These are phyloP conservation scores for Idaea aversata DNA, from an alignment of 2,888 invertebrate genomes.

Conservation along the genomic window DNA sequence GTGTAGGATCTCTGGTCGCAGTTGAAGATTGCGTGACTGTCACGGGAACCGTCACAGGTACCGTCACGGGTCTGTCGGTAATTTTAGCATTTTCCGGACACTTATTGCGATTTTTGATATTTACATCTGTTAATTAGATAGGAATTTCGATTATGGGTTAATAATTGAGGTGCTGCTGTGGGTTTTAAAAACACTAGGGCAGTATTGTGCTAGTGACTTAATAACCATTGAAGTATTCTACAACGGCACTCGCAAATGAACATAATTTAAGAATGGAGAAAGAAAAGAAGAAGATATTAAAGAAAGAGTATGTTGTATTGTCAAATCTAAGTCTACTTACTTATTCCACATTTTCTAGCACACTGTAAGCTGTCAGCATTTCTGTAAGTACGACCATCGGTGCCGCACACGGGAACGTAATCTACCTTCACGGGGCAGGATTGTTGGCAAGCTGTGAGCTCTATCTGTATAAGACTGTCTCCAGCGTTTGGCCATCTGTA, in stretches of 20 bases:
- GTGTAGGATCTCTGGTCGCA: neutral
- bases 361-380: constrained; percentile 6
- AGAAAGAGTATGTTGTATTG: neutral
- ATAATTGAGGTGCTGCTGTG: neutral
- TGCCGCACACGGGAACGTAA: constrained; percentile 8
- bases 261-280: neutral
- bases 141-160: neutral
- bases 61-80: neutral
- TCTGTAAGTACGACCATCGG: constrained; percentile 6
- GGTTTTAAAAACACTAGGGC: neutral
- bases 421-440: neutral
- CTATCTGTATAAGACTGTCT: neutral
- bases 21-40: neutral
- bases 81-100: neutral
- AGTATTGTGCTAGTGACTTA: neutral
- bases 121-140: constrained; percentile 27
- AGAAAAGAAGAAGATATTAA: neutral
- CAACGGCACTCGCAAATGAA: neutral
- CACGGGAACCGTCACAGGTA: neutral
- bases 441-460: neutral
- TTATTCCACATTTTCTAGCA: constrained; percentile 7
- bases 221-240: neutral
- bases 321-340: constrained; percentile 4
- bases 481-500: neutral
- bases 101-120: constrained; percentile 16